Evolutionary conservation across 2,797 vertebrate genomes (phyloP).

Genomic region (Dendrocincla fuliginosa): DNA sequence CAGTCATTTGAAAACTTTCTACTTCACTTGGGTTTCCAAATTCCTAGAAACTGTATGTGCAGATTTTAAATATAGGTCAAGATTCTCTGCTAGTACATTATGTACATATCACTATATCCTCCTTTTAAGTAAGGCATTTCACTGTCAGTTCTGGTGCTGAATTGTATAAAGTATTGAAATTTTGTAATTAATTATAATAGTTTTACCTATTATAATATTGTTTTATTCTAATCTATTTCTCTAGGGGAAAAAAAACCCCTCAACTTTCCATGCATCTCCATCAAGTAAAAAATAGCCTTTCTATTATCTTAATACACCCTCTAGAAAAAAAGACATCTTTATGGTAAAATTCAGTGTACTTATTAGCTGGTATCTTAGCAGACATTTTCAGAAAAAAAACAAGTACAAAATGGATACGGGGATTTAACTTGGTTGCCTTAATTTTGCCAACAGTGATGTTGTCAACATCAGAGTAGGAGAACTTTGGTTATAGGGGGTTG

Average conservation of each 20-base stretch:
- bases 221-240: neutral
- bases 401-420: neutral
- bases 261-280: neutral
- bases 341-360: neutral
- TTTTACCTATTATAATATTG: neutral
- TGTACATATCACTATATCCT: neutral
- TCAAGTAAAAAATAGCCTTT: neutral
- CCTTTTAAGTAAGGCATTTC: neutral
- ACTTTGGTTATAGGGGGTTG: neutral
- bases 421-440: neutral
- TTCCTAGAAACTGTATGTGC: neutral
- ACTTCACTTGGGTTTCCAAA: neutral
- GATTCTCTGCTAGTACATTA: neutral
- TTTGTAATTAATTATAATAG: neutral
- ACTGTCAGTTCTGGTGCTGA: neutral
- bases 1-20: neutral
- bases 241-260: neutral
- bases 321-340: neutral
- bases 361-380: neutral
- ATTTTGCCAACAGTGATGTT: neutral
- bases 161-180: neutral
- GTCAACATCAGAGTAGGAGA: neutral
- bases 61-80: neutral
- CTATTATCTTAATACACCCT: neutral
- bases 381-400: neutral